Conservation (phyloP, 2,113 vertebrate species). For the Sceloporus undulatus region DNA sequence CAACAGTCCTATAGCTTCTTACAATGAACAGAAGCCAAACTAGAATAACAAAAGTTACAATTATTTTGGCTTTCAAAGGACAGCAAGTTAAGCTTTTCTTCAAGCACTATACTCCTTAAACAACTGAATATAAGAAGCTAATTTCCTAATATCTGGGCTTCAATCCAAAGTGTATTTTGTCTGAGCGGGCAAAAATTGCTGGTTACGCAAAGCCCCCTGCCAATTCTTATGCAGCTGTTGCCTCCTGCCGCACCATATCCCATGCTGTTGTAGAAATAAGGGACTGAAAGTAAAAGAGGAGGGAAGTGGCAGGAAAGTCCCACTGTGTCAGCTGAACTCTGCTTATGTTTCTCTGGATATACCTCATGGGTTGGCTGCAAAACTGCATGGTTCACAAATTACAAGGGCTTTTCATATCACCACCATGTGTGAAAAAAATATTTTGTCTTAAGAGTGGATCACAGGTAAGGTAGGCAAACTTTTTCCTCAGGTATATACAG, state of each 20-base stretch:
- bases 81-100: not conserved
- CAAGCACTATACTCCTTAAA: not conserved
- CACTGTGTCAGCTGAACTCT: not conserved
- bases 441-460: not conserved
- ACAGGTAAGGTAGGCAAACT: not conserved
- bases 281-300: not conserved
- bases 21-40: conserved; percentile 9
- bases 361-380: not conserved
- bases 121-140: not conserved
- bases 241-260: not conserved
- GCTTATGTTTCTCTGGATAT: not conserved
- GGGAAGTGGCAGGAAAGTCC: not conserved
- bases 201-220: not conserved
- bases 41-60: not conserved
- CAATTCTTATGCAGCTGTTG: not conserved
- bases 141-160: not conserved
- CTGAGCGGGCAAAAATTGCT: not conserved
- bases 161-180: not conserved
- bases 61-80: not conserved
- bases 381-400: not conserved
- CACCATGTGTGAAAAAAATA: not conserved
- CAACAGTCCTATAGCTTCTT: not conserved
- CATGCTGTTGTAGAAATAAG: not conserved
- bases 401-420: not conserved
- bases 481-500: too few species aligned